Evolutionary conservation across 2,113 vertebrate genomes (phyloP).

Genomic region (Entomyzon cyanotis): DNA sequence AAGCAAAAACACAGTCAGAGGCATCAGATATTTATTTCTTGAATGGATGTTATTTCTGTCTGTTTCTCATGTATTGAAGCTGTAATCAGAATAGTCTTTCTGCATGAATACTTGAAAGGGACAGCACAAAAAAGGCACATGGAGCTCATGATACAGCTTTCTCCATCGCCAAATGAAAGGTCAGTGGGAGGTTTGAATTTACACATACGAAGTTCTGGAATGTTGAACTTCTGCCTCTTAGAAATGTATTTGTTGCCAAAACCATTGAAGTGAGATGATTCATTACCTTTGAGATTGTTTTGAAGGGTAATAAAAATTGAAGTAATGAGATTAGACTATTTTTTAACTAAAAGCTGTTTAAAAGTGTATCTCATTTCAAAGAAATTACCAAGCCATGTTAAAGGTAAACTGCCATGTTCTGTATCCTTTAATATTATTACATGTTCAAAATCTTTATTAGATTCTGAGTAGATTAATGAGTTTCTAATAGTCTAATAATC

Average conservation of each 20-base stretch:
- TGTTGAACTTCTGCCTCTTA: slow-evolving; percentile 49
- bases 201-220: not conserved
- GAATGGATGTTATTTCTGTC: not conserved
- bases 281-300: slow-evolving; percentile 60
- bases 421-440: slow-evolving; percentile 15
- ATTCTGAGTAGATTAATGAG: not conserved
- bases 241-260: slow-evolving; percentile 64
- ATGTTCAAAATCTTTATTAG: not conserved
- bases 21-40: not conserved
- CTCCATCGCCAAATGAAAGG: slow-evolving; percentile 1
- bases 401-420: slow-evolving; percentile 26
- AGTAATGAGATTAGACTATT: slow-evolving; percentile 51
- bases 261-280: slow-evolving; percentile 56
- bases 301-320: slow-evolving; percentile 55
- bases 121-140: not conserved
- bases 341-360: slow-evolving; percentile 54
- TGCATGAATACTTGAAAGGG: not conserved
- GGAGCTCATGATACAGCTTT: not conserved
- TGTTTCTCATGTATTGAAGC: not conserved
- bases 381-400: slow-evolving; percentile 38
- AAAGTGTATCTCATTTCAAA: slow-evolving; percentile 56
- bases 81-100: slow-evolving; percentile 26
- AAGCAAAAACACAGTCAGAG: not conserved
- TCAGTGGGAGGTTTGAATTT: slow-evolving; percentile 48
- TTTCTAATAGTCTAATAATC: not conserved